A percentile compares a stretch with the other conserved stretches of the same genome.
Conservation (phyloP, 2,888 invertebrate genomes). For the Hydraecia micacea region DNA sequence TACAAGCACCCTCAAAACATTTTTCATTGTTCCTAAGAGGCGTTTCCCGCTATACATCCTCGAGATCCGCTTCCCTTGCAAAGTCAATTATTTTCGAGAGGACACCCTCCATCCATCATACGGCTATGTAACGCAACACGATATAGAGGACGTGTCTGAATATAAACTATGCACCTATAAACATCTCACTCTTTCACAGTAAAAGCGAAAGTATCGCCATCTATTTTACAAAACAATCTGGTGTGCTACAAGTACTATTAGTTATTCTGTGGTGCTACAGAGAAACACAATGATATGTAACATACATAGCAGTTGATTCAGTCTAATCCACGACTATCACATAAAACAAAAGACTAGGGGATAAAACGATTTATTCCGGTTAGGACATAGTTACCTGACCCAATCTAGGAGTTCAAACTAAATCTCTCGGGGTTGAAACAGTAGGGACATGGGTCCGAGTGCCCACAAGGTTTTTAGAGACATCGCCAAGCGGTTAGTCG, state of each 20-base stretch:
- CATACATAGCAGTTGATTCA: not conserved
- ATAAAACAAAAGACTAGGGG: not conserved
- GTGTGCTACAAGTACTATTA: too few relatives aligned
- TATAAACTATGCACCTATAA: slow-evolving; percentile 21
- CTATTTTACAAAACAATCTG: not conserved
- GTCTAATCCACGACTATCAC: not conserved
- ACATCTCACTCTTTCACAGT: not conserved
- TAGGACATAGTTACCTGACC: not conserved
- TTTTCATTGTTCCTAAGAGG: slow-evolving; percentile 6
- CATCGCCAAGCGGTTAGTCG: not conserved
- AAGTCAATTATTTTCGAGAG: slow-evolving; percentile 48
- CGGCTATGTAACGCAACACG: not conserved
- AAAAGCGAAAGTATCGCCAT: not conserved
- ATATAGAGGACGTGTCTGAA: slow-evolving; percentile 15
- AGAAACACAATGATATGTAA: not conserved
- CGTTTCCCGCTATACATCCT: slow-evolving; percentile 12
- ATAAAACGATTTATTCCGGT: too few relatives aligned
- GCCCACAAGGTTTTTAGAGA: not conserved
- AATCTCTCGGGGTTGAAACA: not conserved
- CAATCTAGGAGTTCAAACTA: not conserved
- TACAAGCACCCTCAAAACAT: slow-evolving; percentile 7
- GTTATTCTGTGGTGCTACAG: too few relatives aligned
- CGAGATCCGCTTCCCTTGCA: slow-evolving; percentile 17
- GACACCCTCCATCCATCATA: slow-evolving; percentile 40
- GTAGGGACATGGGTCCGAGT: not conserved